Conservation (phyloP, 2,888 invertebrate species). For the Drosophila recens region DNA sequence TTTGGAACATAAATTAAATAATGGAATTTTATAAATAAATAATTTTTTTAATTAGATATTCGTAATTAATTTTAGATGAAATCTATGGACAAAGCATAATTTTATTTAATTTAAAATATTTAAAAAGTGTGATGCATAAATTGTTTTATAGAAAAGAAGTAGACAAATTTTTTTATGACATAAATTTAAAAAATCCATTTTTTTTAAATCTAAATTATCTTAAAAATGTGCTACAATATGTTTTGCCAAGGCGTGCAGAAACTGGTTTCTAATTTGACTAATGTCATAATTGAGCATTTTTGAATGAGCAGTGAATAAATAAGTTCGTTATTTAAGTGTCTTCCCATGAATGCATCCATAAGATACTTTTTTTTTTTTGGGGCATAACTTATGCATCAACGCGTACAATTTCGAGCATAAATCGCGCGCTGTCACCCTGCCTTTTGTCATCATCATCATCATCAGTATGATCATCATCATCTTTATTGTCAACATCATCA, state of each 20-base stretch:
- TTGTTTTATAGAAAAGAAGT: too few species aligned
- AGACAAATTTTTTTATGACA: too few species aligned
- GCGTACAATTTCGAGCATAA: slow-evolving; percentile 79
- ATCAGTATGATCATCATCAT: slow-evolving; percentile 5
- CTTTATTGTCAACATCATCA: slow-evolving; percentile 13
- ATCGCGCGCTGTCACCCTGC: slow-evolving; percentile 72
- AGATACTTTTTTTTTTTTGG: slow-evolving; percentile 49
- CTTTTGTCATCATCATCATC: slow-evolving; percentile 48
- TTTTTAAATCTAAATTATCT: not conserved
- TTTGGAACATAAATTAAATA: too few species aligned
- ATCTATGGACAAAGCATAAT: too few species aligned
- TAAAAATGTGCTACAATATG: not conserved
- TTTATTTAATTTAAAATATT: too few species aligned
- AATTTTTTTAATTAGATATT: not conserved
- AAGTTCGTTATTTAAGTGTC: slow-evolving; percentile 39
- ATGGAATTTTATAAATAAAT: too few species aligned
- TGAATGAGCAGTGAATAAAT: slow-evolving; percentile 15
- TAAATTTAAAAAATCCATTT: too few species aligned
- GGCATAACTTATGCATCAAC: slow-evolving; percentile 78
- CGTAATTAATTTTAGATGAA: too few species aligned
- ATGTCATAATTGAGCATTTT: slow-evolving; percentile 47
- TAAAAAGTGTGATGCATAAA: too few species aligned
- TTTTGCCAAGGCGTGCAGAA: not conserved
- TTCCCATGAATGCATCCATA: slow-evolving; percentile 55
- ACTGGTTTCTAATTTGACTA: slow-evolving; percentile 35